phyloP scores from a whole-genome alignment of 2,888 invertebrate genomes.

The Agrypnus murinus region DNA sequence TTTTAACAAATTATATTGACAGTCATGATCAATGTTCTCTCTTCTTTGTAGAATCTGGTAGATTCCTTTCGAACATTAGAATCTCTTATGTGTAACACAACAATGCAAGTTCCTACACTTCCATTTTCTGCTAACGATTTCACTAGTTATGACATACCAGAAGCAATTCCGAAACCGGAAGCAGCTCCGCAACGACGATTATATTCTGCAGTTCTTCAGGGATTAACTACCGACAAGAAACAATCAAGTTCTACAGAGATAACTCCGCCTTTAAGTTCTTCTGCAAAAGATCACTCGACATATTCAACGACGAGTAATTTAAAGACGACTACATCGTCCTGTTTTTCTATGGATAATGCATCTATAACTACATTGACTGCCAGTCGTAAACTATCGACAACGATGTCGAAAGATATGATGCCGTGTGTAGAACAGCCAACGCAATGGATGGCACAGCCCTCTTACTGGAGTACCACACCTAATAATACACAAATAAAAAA shows the following conservation, averaged over 20 bases:
- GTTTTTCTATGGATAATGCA: not conserved
- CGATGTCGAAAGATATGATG: slow-evolving; percentile 7
- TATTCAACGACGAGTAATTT: not conserved
- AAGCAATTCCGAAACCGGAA: slow-evolving; percentile 21
- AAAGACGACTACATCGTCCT: slow-evolving; percentile 1
- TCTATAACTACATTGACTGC: slow-evolving; percentile 2
- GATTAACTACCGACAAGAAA: slow-evolving; percentile 49
- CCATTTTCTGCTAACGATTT: not conserved
- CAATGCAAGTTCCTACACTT: not conserved
- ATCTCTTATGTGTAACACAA: not conserved
- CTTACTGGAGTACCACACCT: slow-evolving; percentile 15
- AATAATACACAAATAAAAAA: not conserved
- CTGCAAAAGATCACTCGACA: not conserved
- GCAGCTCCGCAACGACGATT: slow-evolving; percentile 57
- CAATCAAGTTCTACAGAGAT: not conserved
- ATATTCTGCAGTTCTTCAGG: slow-evolving; percentile 70
- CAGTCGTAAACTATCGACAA: slow-evolving; percentile 5
- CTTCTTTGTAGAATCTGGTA: slow-evolving; percentile 28
- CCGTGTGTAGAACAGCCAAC: slow-evolving; percentile 1
- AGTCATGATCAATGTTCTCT: not conserved
- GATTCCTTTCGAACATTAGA: slow-evolving; percentile 33
- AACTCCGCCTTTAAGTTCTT: not conserved
- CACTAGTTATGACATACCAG: slow-evolving; percentile 6
- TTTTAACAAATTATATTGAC: not conserved
- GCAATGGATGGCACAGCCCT: slow-evolving; percentile 19